These are phyloP conservation scores for Drosophila pseudotakahashii DNA, from an alignment of 2,888 invertebrate genomes.

Conservation along the genomic window DNA sequence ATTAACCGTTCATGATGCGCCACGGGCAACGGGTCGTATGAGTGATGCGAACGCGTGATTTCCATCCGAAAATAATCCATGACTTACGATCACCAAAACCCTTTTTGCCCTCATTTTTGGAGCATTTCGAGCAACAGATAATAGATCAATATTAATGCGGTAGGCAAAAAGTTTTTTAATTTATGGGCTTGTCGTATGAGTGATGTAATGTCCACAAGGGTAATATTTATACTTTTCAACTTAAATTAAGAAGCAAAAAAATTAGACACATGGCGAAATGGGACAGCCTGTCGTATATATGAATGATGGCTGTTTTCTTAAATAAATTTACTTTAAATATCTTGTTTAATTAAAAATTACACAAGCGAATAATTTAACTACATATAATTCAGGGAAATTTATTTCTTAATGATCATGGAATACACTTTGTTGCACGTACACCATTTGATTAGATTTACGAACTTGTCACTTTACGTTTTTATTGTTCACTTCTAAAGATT, in stretches of 20 bases:
- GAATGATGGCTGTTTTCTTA: neutral
- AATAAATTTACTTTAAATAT: neutral
- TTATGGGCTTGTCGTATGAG: constrained; percentile 42
- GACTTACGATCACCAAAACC: constrained; percentile 14
- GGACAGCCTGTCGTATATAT: neutral
- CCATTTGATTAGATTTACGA: constrained; percentile 11
- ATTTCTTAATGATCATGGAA: neutral
- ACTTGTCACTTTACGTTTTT: constrained; percentile 9
- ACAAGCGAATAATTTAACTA: neutral
- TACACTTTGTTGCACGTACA: constrained; percentile 5
- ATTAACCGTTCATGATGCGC: constrained; percentile 54
- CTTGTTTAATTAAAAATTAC: neutral
- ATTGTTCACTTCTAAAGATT: constrained; percentile 11
- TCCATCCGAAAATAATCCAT: constrained; percentile 7
- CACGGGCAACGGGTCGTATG: constrained; percentile 50
- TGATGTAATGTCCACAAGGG: neutral
- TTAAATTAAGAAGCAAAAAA: neutral
- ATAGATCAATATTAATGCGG: neutral
- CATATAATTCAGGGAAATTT: neutral
- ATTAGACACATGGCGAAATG: neutral
- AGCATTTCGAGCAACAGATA: neutral
- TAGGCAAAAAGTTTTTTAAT: neutral
- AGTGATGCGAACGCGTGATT: constrained; percentile 25
- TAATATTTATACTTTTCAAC: neutral
- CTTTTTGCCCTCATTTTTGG: neutral